Evolutionary conservation across 2,797 vertebrate species (phyloP), one percentile per base, ranked within the genome.

Genomic region (Hoplostethus atlanticus): DNA sequence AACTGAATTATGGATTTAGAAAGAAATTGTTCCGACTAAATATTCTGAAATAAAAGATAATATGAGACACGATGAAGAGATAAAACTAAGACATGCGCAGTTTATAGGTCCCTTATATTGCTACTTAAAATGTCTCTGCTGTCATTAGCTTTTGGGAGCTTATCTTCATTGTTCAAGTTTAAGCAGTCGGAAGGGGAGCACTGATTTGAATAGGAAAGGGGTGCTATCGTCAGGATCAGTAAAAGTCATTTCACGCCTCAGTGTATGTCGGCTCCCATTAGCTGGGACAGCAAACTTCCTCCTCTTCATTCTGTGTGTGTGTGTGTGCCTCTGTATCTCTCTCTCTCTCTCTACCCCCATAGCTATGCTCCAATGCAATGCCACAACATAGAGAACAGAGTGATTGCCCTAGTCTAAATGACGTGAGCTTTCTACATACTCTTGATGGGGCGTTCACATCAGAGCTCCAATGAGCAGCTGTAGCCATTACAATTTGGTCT

Each of bases 171-270:
- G 82, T 68, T 75, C 64, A 56, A 30, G 64, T 90, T 87, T 50
- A 77, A 76, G 75, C 79, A 0, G 76, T 69, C 62, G 34, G 69
- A 68, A 65, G 66, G 21, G 59, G 70, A 76, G 73, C 31, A 63
- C 63, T 79, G 83, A 87, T 87, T 85, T 90, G 81, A 90, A 92
- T 87, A 77, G 83, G 68, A 89, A 89, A 84, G 75, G 83, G 77
- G 54, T 73, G 73, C 83, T 90, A 92, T 92, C 90, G 28, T 81
- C 66, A 64, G 68, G 73, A 93, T 91, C 91, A 81, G 76, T 79
- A 83, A 85, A 92, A 91, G 91, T 92, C 81, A 91, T 94, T 93
- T 92, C 90, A 93, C 68, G 87, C 84, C 72, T 84, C 82, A 89
- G 72, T 81, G 82, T 92, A 62, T 76, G 90, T 89, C 88, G 87